phyloP scores from a whole-genome alignment of 2,113 vertebrate species.

The Sebastes fasciatus region DNA sequence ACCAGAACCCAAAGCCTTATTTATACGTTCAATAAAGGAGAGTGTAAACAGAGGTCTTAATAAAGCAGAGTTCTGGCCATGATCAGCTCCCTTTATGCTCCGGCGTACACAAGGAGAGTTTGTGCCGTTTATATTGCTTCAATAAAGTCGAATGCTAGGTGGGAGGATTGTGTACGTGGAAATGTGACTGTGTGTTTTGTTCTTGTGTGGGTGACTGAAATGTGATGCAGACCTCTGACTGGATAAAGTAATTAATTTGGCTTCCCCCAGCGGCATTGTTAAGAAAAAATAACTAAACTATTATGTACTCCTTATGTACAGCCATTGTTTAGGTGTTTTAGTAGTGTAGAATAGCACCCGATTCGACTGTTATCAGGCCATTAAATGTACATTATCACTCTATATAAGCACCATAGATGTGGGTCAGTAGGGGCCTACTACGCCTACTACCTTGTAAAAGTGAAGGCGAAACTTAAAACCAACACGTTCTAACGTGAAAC shows the following conservation, averaged over 20 bases:
- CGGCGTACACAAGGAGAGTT: constrained; percentile 60
- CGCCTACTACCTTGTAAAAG: too few species aligned
- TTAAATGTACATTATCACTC: too few species aligned
- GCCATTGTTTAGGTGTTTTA: constrained; percentile 27
- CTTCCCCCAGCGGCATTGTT: constrained; percentile 16
- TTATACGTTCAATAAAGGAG: constrained; percentile 81
- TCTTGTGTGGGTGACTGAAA: constrained; percentile 42
- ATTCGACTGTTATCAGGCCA: too few species aligned
- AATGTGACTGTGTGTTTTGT: constrained; percentile 28
- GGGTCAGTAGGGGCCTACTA: too few species aligned
- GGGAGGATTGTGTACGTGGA: constrained; percentile 38
- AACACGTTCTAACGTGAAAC: too few species aligned
- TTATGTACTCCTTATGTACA: neutral
- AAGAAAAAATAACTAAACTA: constrained; percentile 12
- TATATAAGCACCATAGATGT: too few species aligned
- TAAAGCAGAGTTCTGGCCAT: constrained; percentile 68
- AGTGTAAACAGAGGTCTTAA: constrained; percentile 79
- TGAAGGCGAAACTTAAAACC: too few species aligned
- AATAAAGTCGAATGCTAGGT: constrained; percentile 66
- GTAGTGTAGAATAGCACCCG: too few species aligned
- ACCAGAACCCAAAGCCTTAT: constrained; percentile 65
- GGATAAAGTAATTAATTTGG: constrained; percentile 35
- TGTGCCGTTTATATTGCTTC: constrained; percentile 75
- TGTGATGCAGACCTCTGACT: constrained; percentile 31
- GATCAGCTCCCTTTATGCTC: constrained; percentile 62